These are phyloP conservation scores for Malurus leucopterus DNA, from an alignment of 2,797 vertebrate genomes.

Conservation along the genomic window DNA sequence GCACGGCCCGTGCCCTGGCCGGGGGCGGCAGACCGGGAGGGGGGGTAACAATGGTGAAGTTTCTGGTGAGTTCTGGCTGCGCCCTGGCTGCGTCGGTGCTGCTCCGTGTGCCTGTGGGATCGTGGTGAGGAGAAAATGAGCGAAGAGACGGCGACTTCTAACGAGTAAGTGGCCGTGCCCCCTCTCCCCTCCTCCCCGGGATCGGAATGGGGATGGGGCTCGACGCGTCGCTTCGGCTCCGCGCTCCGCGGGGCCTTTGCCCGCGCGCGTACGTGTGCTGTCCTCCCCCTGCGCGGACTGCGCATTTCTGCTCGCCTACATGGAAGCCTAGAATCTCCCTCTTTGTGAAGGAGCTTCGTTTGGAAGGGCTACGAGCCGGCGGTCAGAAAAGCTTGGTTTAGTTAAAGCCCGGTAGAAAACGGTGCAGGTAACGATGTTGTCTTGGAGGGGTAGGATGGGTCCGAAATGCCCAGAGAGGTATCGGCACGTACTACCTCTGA, in stretches of 20 bases:
- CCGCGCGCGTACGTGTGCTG: not conserved
- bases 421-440: not conserved
- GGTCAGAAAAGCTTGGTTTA: not conserved
- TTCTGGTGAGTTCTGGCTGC: slow-evolving; percentile 86
- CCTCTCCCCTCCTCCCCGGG: not conserved
- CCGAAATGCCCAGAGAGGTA: not conserved
- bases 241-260: not conserved
- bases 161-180: slow-evolving; percentile 84
- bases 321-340: not conserved
- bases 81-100: slow-evolving; percentile 84
- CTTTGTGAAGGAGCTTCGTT: slow-evolving; percentile 14
- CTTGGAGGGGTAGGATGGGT: not conserved
- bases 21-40: slow-evolving; percentile 44
- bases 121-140: slow-evolving; percentile 97
- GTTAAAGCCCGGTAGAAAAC: not conserved
- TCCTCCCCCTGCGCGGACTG: not conserved
- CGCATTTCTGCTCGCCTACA: not conserved
- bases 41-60: slow-evolving; percentile 86
- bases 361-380: not conserved
- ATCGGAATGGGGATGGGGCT: not conserved
- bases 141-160: slow-evolving; percentile 97
- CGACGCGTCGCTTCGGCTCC: not conserved
- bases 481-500: not conserved
- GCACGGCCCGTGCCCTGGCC: slow-evolving; percentile 8
- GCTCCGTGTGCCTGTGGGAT: slow-evolving; percentile 82